These are phyloP conservation scores for Andricus curvator DNA, from an alignment of 2,888 invertebrate species.

Conservation along the genomic window DNA sequence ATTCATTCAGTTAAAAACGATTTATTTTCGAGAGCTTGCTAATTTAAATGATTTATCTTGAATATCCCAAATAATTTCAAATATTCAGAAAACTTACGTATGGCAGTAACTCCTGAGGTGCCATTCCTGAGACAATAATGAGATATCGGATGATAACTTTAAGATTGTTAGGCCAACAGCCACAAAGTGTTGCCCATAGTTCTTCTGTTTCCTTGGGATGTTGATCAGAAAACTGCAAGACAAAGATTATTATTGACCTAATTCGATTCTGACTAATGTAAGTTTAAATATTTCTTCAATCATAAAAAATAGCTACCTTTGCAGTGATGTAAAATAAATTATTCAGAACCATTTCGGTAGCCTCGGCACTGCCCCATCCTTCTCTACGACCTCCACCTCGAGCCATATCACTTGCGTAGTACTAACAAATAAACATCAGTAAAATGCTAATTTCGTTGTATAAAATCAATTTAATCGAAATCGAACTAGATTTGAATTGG, in stretches of 20 bases:
- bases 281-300: background rate
- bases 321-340: slow-evolving; percentile 99
- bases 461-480: background rate
- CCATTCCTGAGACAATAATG: slow-evolving; percentile 97
- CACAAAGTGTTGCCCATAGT: slow-evolving; percentile 96
- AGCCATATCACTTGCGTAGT: slow-evolving; percentile 75
- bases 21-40: too few relatives aligned
- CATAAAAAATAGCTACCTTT: slow-evolving; percentile 82
- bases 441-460: background rate
- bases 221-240: slow-evolving; percentile 92
- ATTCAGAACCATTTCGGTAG: slow-evolving; percentile 99
- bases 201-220: slow-evolving; percentile 97
- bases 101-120: slow-evolving; percentile 95
- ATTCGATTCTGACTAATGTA: background rate
- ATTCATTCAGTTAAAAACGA: too few relatives aligned
- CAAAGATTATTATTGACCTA: background rate
- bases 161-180: slow-evolving; percentile 98
- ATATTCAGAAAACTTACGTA: slow-evolving; percentile 84
- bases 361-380: slow-evolving; percentile 98
- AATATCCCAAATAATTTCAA: too few relatives aligned
- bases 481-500: too few relatives aligned
- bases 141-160: slow-evolving; percentile 97
- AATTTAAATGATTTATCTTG: too few relatives aligned
- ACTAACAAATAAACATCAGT: slow-evolving; percentile 68
- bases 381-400: slow-evolving; percentile 86